phyloP scores from a whole-genome alignment of 2,113 vertebrate genomes.

The Mirounga angustirostris region DNA sequence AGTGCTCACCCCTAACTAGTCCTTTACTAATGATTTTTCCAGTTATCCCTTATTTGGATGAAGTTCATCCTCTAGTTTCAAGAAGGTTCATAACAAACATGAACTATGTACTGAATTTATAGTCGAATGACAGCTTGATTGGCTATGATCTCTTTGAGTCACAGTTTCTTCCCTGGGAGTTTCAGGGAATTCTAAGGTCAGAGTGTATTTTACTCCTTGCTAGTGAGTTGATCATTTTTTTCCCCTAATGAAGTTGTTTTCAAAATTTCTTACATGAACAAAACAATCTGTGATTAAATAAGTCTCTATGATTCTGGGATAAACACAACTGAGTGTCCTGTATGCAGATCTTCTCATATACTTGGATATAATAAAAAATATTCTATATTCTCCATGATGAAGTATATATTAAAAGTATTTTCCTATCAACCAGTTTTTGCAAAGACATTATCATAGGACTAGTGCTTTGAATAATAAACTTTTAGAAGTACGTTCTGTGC shows the following conservation, averaged over 20 bases:
- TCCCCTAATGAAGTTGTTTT: neutral
- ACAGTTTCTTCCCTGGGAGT: neutral
- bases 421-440: neutral
- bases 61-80: neutral
- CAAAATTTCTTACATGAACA: neutral
- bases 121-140: neutral
- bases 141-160: neutral
- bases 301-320: neutral
- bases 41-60: neutral
- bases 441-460: neutral
- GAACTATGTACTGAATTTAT: neutral
- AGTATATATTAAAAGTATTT: neutral
- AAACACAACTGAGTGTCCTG: neutral
- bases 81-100: neutral
- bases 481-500: neutral
- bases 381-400: neutral
- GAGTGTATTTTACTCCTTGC: neutral
- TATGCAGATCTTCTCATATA: neutral
- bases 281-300: neutral
- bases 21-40: neutral
- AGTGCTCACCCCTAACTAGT: neutral
- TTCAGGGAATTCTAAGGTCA: slow-evolving; percentile 10
- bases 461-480: neutral
- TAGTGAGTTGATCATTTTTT: neutral
- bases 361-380: neutral